Evolutionary conservation across 2,888 invertebrate genomes (phyloP), one percentile per base, ranked within the genome.

Genomic region (Amphiduros pacificus): DNA sequence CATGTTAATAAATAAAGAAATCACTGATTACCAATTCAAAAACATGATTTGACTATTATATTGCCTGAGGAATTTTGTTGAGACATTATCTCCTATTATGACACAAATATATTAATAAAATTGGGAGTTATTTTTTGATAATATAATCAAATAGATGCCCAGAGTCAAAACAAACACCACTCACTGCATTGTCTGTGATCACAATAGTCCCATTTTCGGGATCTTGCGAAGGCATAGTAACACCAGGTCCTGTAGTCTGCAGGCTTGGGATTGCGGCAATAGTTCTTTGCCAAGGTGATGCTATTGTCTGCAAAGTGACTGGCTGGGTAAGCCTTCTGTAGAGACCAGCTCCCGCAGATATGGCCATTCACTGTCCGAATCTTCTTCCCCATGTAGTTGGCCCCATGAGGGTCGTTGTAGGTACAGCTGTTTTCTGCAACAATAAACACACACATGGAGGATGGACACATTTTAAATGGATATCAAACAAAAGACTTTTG

Each of bases 191-290:
- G n/a, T 11, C 49, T 49, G 4, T 67, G 60, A 11, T 51, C 28
- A 40, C 68, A 68, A 27, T 60, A 64, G 61, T 55, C 68, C 63
- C 66, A 68, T n/a, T 58, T 40, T 17, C 48, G 22, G 32, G 41
- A 22, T 0, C 36, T 28, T 9, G 40, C 24, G 11, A 58, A 48
- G n/a, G 24, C 27, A 48, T 55, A 53, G 60, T 68, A 69, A 49
- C 69, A 69, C 64, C 66, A 67, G 22, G 64, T 52, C n/a, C 41
- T 55, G 17, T 60, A 14, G 48, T 61, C 61, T 1, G 20, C 44
- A 11, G 64, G 61, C 22, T 61, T 56, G 14, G 69, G 69, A 51
- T 69, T 69, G 11, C 69, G 54, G 55, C 69, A 69, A 56, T 48
- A 69, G 54, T 68, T 67, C 24, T 40, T 58, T 14, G 66, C 59